phyloP scores from a whole-genome alignment of 2,888 invertebrate species.

The Lissocephala sabroskyi region DNA sequence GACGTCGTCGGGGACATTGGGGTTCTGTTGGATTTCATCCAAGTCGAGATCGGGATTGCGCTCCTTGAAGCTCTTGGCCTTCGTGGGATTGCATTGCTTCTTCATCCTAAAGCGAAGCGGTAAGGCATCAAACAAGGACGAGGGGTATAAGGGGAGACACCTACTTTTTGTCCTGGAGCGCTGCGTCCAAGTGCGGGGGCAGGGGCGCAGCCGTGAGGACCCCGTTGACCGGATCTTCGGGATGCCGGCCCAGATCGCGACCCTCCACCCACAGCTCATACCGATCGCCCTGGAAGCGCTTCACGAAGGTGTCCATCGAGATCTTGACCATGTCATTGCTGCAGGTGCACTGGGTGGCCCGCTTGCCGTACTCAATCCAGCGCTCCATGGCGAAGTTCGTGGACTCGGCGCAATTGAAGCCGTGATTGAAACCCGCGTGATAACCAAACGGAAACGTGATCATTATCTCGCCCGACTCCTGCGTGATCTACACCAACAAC shows the following conservation, averaged over 20 bases:
- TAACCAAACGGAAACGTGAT: slow-evolving; percentile 99
- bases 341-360: slow-evolving; percentile 89
- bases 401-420: slow-evolving; percentile 98
- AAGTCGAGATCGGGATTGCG: slow-evolving; percentile 72
- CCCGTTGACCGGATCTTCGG: slow-evolving; percentile 84
- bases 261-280: slow-evolving; percentile 94
- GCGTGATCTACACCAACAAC: slow-evolving; percentile 81
- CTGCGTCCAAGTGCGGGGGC: slow-evolving; percentile 84
- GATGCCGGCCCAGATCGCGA: slow-evolving; percentile 91
- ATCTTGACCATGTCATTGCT: slow-evolving; percentile 97
- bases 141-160: slow-evolving; percentile 52
- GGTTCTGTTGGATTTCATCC: slow-evolving; percentile 72
- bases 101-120: slow-evolving; percentile 66
- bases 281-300: slow-evolving; percentile 89
- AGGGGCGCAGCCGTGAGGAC: slow-evolving; percentile 82
- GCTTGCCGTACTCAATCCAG: slow-evolving; percentile 99
- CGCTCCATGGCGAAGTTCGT: slow-evolving; percentile 98
- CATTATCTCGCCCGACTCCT: slow-evolving; percentile 97
- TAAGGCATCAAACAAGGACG: too few species aligned
- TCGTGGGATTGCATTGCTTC: slow-evolving; percentile 71
- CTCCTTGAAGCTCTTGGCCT: slow-evolving; percentile 72
- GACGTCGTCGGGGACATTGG: slow-evolving; percentile 71
- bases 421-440: slow-evolving; percentile 98
- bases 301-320: slow-evolving; percentile 99
- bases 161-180: slow-evolving; percentile 83